These are phyloP conservation scores for Spialia ferax DNA, from an alignment of 2,888 invertebrate species.

Conservation along the genomic window DNA sequence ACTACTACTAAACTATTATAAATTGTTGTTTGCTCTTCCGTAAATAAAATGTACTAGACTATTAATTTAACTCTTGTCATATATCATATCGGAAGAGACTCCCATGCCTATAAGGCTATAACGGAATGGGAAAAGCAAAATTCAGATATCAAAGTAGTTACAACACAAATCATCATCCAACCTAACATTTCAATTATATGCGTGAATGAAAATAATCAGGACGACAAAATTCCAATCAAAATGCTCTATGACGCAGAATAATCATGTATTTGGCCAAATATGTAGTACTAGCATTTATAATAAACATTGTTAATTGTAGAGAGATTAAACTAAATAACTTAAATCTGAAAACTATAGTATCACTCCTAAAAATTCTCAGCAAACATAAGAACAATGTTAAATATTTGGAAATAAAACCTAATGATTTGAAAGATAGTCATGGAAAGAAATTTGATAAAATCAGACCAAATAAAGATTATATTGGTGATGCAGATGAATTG, in stretches of 20 bases:
- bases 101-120: too few relatives aligned
- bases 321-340: slow-evolving; percentile 14
- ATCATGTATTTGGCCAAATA: slow-evolving; percentile 9
- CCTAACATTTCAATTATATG: slow-evolving; percentile 13
- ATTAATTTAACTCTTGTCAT: too few relatives aligned
- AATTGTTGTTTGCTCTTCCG: too few relatives aligned
- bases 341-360: neutral
- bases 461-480: neutral
- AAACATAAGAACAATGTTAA: slow-evolving; percentile 8
- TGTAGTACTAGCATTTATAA: slow-evolving; percentile 1
- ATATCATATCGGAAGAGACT: too few relatives aligned
- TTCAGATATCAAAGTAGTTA: neutral
- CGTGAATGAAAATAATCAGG: neutral
- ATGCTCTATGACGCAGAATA: neutral
- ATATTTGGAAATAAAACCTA: slow-evolving; percentile 19
- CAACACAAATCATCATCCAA: neutral
- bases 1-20: too few relatives aligned
- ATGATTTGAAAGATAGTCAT: neutral
- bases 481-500: neutral
- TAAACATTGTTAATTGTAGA: neutral
- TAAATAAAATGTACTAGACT: too few relatives aligned
- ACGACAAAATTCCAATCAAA: neutral
- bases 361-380: slow-evolving; percentile 12
- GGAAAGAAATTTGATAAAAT: neutral
- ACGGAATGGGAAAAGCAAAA: too few relatives aligned